Evolutionary conservation across 2,113 vertebrate species (phyloP).

Genomic region (Excalfactoria chinensis): DNA sequence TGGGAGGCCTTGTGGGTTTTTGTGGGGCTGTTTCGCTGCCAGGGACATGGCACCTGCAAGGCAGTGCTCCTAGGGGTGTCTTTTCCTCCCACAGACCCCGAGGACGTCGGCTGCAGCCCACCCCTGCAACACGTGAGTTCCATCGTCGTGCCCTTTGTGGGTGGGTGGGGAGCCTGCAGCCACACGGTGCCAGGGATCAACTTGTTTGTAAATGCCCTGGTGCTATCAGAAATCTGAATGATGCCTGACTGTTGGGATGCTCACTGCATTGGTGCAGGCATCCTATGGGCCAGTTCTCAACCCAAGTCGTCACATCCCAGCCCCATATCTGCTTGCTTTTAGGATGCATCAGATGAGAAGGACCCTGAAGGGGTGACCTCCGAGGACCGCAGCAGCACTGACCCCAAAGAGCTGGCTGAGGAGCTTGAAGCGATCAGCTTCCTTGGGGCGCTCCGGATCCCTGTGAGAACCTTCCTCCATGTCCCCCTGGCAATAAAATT

Average conservation of each 20-base stretch:
- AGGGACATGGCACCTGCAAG: not conserved
- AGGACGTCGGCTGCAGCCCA: constrained; percentile 89
- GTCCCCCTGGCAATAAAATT: not conserved
- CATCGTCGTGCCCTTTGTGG: rapidly evolving
- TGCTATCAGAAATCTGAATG: rapidly evolving
- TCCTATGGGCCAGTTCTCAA: not conserved
- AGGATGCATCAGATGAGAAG: constrained; percentile 73
- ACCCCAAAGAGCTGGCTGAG: constrained; percentile 49
- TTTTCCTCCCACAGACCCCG: constrained; percentile 83
- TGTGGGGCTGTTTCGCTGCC: rapidly evolving
- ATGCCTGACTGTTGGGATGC: not conserved
- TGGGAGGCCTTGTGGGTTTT: not conserved
- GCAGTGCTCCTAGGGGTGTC: not conserved
- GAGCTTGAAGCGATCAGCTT: constrained; percentile 90
- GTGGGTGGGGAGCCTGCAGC: rapidly evolving
- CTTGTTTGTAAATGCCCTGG: not conserved
- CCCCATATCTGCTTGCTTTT: not conserved
- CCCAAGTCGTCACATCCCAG: rapidly evolving
- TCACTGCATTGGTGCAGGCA: rapidly evolving
- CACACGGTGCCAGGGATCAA: not conserved
- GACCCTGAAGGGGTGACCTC: constrained; percentile 17
- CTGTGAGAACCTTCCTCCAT: constrained; percentile 79
- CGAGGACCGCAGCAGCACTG: not conserved
- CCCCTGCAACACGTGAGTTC: constrained; percentile 88
- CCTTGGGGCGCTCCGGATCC: constrained; percentile 88